A percentile compares a stretch with the other conserved stretches of the same genome.
Evolutionary conservation across 2,888 invertebrate species (phyloP).

Genomic region (Keiferia lycopersicella): DNA sequence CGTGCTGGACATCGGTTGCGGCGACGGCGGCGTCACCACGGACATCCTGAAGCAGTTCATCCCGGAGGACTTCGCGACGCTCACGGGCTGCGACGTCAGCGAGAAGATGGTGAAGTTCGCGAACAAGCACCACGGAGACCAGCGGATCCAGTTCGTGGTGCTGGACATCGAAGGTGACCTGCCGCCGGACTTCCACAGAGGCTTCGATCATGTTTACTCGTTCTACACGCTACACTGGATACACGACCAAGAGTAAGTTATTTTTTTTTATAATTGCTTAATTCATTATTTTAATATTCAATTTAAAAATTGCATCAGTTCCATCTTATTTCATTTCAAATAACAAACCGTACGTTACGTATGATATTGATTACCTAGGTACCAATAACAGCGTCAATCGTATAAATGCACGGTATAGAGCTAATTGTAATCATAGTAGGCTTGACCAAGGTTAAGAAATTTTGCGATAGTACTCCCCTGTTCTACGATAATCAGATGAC

Average conservation of each 20-base stretch:
- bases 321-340: no score
- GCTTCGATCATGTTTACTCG: constrained; percentile 86
- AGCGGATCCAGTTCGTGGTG: constrained; percentile 69
- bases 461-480: neutral
- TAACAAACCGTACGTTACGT: no score
- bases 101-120: constrained; percentile 86
- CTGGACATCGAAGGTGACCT: constrained; percentile 82
- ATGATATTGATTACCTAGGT: no score
- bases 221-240: constrained; percentile 92
- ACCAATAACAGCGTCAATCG: no score
- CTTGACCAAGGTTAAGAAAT: neutral
- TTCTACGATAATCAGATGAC: neutral
- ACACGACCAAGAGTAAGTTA: constrained; percentile 84
- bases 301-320: no score
- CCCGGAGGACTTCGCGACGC: constrained; percentile 72
- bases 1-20: constrained; percentile 88
- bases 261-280: neutral
- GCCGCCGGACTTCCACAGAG: constrained; percentile 66
- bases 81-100: constrained; percentile 87
- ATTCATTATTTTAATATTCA: no score
- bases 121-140: constrained; percentile 70
- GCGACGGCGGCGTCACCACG: constrained; percentile 87
- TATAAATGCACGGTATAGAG: no score
- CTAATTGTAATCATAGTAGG: neutral
- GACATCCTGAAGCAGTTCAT: constrained; percentile 82